Evolutionary conservation across 2,113 vertebrate species (phyloP), one percentile per base, ranked within the genome.

Genomic region (Sula dactylatra): DNA sequence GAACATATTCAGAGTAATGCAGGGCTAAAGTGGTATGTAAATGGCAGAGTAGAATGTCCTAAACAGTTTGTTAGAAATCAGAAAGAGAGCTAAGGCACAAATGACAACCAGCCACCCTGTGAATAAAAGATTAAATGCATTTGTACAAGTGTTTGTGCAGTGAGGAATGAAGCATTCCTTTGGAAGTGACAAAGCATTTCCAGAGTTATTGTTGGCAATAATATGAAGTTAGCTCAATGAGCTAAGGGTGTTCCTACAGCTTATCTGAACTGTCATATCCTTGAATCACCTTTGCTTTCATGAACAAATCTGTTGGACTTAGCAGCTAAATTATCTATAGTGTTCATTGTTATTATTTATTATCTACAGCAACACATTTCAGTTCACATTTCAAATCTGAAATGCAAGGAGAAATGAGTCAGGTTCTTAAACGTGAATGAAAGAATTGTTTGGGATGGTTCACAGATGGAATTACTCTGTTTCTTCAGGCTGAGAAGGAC

Each of bases 331-430:
- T 59, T 59, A 92, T 93, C 93, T 90, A 65, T 25, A 16, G 13
- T 0, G 4, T 40, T 85, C 66, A 65, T 90, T 93, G 66, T 92
- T 91, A 11, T 22, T 88, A 64, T 83, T 96, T 89, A 82, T 74
- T 92, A 94, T 92, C 76, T 84, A 20, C 80, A 89, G 81, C 24
- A 56, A 62, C 76, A 92, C 64, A 84, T 93, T 96, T 89, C 77
- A 74, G 69, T 70, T 86, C 84, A 58, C 49, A 61, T 78, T 88
- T 94, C 64, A 82, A 83, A 86, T 36, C 59, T 74, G 80, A 88
- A 95, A 91, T 38, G 32, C 72, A 94, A 86, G 80, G 50, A 86
- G 83, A 86, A 93, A 64, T 24, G 38, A 78, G n/a, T 80, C 72
- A 62, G 76, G 49, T 81, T 81, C 82, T 81, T 65, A 73, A 77